Evolutionary conservation across 2,888 invertebrate genomes (phyloP).

Genomic region (Lithophane semibrunnea): DNA sequence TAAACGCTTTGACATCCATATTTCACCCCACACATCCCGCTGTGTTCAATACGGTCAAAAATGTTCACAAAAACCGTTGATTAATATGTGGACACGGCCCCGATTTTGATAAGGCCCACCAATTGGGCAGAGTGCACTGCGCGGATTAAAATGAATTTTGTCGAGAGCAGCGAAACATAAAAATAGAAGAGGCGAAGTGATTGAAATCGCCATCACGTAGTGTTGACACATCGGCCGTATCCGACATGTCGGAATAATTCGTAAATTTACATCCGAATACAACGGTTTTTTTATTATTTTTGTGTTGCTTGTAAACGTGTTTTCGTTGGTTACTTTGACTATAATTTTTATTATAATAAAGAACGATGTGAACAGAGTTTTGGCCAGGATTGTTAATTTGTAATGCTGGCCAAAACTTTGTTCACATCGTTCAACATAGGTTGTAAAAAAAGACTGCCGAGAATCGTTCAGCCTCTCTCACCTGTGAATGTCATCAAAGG

Average conservation of each 20-base stretch:
- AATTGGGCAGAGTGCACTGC: conserved; percentile 80
- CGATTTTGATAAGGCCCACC: conserved; percentile 78
- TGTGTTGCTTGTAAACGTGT: conserved; percentile 44
- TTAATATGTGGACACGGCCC: conserved; percentile 79
- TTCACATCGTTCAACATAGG: no score
- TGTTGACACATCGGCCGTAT: conserved; percentile 78
- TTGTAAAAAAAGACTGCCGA: not conserved
- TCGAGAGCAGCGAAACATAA: conserved; percentile 71
- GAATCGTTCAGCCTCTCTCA: no score
- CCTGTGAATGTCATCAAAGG: not conserved
- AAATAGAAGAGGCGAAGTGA: conserved; percentile 74
- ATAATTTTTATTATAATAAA: not conserved
- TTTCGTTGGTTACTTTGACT: conserved; percentile 28
- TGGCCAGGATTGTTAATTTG: no score
- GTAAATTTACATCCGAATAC: conserved; percentile 71
- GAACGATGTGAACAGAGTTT: not conserved
- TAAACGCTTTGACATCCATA: conserved; percentile 51
- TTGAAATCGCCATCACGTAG: conserved; percentile 81
- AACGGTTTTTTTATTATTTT: conserved; percentile 25
- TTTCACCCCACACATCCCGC: conserved; percentile 46
- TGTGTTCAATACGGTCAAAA: conserved; percentile 54
- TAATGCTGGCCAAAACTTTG: no score
- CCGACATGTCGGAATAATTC: conserved; percentile 73
- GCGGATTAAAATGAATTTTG: conserved; percentile 82
- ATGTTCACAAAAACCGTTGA: conserved; percentile 69